Evolutionary conservation across 2,797 vertebrate genomes (phyloP), one percentile per base, ranked within the genome.

Genomic region (Benthosema pterotum): DNA sequence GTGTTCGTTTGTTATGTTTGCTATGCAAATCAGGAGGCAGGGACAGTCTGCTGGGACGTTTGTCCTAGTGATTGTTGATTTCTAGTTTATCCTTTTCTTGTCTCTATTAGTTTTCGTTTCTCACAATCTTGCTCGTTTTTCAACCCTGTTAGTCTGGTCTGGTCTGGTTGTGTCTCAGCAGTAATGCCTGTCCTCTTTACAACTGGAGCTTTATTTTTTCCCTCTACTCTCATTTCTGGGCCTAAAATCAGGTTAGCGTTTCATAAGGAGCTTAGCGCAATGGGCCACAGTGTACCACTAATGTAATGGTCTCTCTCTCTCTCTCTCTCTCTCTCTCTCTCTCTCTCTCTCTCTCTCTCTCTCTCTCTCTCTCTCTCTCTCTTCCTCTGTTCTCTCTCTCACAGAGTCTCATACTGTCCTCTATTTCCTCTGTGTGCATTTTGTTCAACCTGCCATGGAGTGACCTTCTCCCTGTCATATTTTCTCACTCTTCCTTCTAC

Each of bases 191-290:
- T 78, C 89, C 88, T 87, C 85, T 69, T 89, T 91, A 83, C 79
- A 84, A 72, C 72, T 74, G 75, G 77, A 75, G 83, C 78, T 86
- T 89, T 89, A 81, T 83, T 80, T 87, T 75, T 83, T 85, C 25
- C 68, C 78, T 88, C 76, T 85, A 79, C 79, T 89, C 87, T 92
- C 79, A 82, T 91, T 91, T 91, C 88, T 91, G 82, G 77, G 83
- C 86, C 87, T 84, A 88, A 91, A 91, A 92, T 90, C 92, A 91
- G 88, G 91, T 92, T 89, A 90, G 83, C 73, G 82, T 91, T 91
- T 92, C 86, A 89, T 92, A 92, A 93, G 91, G 79, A 91, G 92
- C 90, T 93, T 93, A 93, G 77, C 82, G 77, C 77, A 90, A 79
- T 88, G 80, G 88, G 87, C 84, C 88, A 89, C 82, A 85, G 87